Percentiles rank a stretch among this genome's conserved stretches.
These are phyloP conservation scores for Rosalia funebris DNA, from an alignment of 2,888 invertebrate species.

Conservation along the genomic window DNA sequence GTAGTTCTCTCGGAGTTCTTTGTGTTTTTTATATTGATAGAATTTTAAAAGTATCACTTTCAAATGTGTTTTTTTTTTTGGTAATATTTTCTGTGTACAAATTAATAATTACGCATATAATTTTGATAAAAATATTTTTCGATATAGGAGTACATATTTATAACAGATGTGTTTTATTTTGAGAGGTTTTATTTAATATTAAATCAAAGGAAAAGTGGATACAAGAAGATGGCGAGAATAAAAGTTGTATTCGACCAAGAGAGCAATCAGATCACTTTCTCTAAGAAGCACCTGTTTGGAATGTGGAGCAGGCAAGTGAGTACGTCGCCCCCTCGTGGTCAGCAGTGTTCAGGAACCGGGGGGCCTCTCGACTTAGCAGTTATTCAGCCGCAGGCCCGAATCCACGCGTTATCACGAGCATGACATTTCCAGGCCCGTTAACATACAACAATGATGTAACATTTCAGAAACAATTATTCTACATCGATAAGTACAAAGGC, in stretches of 20 bases:
- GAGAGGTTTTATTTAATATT: no score
- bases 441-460: conserved; percentile 33
- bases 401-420: conserved; percentile 44
- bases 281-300: conserved; percentile 55
- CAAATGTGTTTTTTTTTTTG: no score
- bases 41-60: no score
- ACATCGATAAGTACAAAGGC: conserved; percentile 34
- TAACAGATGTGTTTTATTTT: no score
- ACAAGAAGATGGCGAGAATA: conserved; percentile 35
- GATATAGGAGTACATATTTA: no score
- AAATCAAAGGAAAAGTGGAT: conserved; percentile 37
- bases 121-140: no score
- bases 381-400: conserved; percentile 20
- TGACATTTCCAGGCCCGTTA: conserved; percentile 46
- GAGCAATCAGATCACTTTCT: conserved; percentile 55
- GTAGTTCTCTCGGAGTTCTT: no score
- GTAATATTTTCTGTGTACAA: no score
- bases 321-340: conserved; percentile 43
- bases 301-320: conserved; percentile 51
- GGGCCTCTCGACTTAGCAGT: conserved; percentile 9
- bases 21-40: no score
- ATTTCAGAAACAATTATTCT: conserved; percentile 45
- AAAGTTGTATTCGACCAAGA: conserved; percentile 16
- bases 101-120: no score
- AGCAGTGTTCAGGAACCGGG: conserved; percentile 16